Evolutionary conservation across 2,113 vertebrate species (phyloP), one percentile per base, ranked within the genome.

Genomic region (Tragelaphus strepsiceros): DNA sequence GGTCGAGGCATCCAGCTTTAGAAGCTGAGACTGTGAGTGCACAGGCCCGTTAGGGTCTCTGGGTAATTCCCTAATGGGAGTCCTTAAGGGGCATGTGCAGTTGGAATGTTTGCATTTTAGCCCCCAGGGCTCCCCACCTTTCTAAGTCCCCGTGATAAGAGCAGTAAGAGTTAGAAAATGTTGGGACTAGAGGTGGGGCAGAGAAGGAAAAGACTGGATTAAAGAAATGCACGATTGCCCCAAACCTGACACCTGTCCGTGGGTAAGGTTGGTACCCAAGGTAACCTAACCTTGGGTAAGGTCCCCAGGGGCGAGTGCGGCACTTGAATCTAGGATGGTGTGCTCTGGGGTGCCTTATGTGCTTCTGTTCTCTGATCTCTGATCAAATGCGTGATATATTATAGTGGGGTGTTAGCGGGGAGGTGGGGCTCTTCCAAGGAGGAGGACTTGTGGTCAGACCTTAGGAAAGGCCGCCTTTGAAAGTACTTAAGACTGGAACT

Each of bases 21-120:
- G 96, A 61, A 67, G 67, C 74, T 32, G 77, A 90, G 91, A 54
- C 64, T 62, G 32, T 28, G 51, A 89, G 61, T 64, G 30, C 32
- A 35, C n/a, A 39, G 32, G 53, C 56, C 86, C 24, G 24, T 67
- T 59, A 84, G 82, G 88, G 94, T 90, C 59, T 81, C 61, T 78
- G 91, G 67, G 91, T 39, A 71, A 51, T 56, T 56, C 53, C 51
- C 32, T 24, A 35, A 54, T n/a, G 51, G 21, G 61, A 35, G n/a
- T 78, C 67, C 94, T 67, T 59, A 39, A 93, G 89, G 83, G 61
- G 59, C 74, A 51, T 15, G 64, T 82, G 84, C 43, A 59, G 7
- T 59, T 82, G 85, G 74, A 88, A 97, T 95, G 92, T 81, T 74
- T 62, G 46, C 32, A 91, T 24, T 82, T 85, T 77, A 62, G 91